These are phyloP conservation scores for Acleris emargana DNA, from an alignment of 2,888 invertebrate species.

Conservation along the genomic window DNA sequence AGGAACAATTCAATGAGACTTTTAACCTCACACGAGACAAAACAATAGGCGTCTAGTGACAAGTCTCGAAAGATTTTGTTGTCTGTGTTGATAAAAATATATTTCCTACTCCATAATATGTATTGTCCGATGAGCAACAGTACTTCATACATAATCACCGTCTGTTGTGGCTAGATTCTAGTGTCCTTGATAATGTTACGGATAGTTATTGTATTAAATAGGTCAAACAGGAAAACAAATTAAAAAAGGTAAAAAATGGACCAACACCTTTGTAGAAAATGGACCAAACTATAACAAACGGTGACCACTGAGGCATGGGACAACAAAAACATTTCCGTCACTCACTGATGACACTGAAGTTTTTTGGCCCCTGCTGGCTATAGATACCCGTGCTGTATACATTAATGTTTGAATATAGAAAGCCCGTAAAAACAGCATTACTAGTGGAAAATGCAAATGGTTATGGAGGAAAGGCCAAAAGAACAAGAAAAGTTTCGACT, in stretches of 20 bases:
- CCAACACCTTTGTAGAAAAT: neutral
- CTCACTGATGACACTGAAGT: conserved; percentile 28
- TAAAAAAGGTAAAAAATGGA: no score
- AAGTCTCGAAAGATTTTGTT: neutral
- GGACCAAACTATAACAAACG: conserved; percentile 1
- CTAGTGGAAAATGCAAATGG: neutral
- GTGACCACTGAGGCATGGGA: conserved; percentile 10
- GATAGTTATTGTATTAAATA: no score
- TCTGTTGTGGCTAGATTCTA: no score
- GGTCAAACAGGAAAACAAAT: no score
- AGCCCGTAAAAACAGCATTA: neutral
- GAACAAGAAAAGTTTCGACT: neutral
- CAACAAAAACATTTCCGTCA: conserved; percentile 33
- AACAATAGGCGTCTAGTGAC: conserved; percentile 6
- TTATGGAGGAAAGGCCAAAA: neutral
- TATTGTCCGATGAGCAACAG: no score
- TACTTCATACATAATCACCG: no score
- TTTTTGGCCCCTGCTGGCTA: conserved; percentile 7
- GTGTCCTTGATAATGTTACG: no score
- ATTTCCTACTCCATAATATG: no score
- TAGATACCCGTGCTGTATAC: no score
- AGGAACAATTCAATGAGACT: conserved; percentile 24
- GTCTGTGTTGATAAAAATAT: neutral
- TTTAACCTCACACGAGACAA: conserved; percentile 26
- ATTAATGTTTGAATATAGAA: no score